Conservation (phyloP, 2,797 vertebrate genomes). For the Picus viridis region DNA sequence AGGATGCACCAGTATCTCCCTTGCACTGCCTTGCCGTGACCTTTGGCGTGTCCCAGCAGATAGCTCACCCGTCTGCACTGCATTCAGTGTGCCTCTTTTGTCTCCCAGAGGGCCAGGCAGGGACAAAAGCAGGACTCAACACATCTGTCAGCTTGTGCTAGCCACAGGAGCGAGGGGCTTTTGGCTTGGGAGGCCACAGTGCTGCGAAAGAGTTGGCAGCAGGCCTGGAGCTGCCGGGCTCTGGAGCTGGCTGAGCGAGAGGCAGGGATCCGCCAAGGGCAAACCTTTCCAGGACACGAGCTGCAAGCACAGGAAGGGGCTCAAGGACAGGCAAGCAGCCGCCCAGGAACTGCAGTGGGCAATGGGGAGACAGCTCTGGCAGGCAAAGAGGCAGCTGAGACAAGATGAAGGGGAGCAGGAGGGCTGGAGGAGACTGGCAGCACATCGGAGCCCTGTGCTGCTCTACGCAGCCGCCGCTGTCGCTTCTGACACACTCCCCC, state of each 20-base stretch:
- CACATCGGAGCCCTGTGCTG: not conserved
- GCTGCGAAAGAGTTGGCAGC: not conserved
- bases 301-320: constrained; percentile 10
- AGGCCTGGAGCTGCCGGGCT: constrained; percentile 47
- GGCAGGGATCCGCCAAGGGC: constrained; percentile 52
- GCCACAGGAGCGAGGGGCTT: not conserved
- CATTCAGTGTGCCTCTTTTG: not conserved
- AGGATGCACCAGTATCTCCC: not conserved
- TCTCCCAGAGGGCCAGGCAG: not conserved
- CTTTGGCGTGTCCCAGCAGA: constrained; percentile 10
- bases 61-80: not conserved
- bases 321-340: not conserved
- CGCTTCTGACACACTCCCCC: not conserved
- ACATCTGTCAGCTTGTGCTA: constrained; percentile 45
- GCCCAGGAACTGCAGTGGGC: not conserved
- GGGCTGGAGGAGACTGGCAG: not conserved
- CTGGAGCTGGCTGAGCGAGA: constrained; percentile 5
- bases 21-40: not conserved
- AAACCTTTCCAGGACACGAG: constrained; percentile 31
- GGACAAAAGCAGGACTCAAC: constrained; percentile 30
- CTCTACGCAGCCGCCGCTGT: not conserved
- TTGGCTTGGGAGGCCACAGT: constrained; percentile 38
- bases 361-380: not conserved
- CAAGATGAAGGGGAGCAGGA: not conserved
- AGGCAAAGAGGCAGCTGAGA: not conserved